phyloP scores from a whole-genome alignment of 92 coral and sea anemone species.

The Porites cylindrica region DNA sequence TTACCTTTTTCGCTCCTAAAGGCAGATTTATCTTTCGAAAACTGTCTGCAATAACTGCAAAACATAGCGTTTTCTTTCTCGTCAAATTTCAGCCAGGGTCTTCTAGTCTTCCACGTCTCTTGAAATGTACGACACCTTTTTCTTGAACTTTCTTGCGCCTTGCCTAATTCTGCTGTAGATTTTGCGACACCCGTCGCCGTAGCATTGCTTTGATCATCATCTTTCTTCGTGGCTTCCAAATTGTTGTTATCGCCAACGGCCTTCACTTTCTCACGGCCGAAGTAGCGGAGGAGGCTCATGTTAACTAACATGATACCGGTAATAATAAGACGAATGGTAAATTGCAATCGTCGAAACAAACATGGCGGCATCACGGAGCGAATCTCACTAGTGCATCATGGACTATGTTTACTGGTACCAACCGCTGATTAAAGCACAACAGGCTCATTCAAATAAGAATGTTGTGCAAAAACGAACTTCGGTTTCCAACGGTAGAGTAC shows the following conservation, averaged over 20 bases:
- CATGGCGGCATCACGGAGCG: conserved; percentile 30
- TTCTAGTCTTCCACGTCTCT: conserved; percentile 34
- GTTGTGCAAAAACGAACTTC: too few relatives aligned
- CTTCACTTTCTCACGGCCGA: conserved; percentile 34
- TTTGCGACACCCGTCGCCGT: conserved; percentile 27
- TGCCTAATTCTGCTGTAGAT: conserved; percentile 34
- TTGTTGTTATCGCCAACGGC: conserved; percentile 31
- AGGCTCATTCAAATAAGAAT: conserved; percentile 15
- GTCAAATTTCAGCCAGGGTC: conserved; percentile 45
- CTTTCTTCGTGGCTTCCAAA: conserved; percentile 36
- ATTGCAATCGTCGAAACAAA: conserved; percentile 25
- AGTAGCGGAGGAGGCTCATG: neutral
- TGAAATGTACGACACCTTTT: conserved; percentile 15
- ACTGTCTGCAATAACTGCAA: conserved; percentile 43
- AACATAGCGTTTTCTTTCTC: conserved; percentile 24
- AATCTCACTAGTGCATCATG: conserved; percentile 31
- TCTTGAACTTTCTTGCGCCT: conserved; percentile 30
- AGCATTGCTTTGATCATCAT: conserved; percentile 9
- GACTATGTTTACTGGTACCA: conserved; percentile 29
- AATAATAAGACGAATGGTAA: conserved; percentile 10
- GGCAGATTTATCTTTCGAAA: conserved; percentile 32
- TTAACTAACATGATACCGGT: neutral
- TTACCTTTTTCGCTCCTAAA: neutral
- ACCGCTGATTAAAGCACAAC: conserved; percentile 39
- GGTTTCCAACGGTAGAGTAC: too few relatives aligned